Percentiles rank a stretch among this genome's conserved stretches.
Conservation (phyloP, 2,113 vertebrate genomes). For the rat (Rattus norvegicus) region DNA sequence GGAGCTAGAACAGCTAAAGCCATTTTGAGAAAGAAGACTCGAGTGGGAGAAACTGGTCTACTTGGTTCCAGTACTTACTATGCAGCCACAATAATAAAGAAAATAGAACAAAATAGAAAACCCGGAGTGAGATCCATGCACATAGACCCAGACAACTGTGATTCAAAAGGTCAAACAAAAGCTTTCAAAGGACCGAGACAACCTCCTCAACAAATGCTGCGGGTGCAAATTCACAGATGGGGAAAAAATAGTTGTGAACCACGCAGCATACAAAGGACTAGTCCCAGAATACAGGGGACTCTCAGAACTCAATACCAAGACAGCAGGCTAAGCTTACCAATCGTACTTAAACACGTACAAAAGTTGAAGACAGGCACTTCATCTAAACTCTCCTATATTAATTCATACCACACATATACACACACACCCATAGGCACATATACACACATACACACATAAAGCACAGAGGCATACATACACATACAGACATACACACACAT, state of each 20-base stretch:
- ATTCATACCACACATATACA: not conserved
- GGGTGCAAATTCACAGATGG: not conserved
- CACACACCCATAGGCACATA: not conserved
- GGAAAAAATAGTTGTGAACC: not conserved
- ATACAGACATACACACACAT: not conserved
- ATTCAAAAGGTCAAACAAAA: not conserved
- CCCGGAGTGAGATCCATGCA: not conserved
- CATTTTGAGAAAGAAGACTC: slow-evolving; percentile 20
- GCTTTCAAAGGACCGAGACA: not conserved
- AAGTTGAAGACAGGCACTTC: not conserved
- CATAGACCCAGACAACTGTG: not conserved
- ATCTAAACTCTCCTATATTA: not conserved
- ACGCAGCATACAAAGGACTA: not conserved
- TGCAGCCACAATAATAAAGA: not conserved
- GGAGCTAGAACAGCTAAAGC: not conserved
- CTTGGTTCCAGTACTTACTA: not conserved
- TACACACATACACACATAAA: no score
- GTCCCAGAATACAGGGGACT: not conserved
- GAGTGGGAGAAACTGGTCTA: not conserved
- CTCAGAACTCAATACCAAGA: not conserved
- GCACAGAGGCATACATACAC: not conserved
- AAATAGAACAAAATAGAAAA: not conserved
- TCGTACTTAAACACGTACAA: not conserved
- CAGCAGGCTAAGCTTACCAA: not conserved
- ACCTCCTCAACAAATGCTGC: not conserved